Conservation (phyloP, 2,113 vertebrate genomes). For the Sinosuthora webbiana region DNA sequence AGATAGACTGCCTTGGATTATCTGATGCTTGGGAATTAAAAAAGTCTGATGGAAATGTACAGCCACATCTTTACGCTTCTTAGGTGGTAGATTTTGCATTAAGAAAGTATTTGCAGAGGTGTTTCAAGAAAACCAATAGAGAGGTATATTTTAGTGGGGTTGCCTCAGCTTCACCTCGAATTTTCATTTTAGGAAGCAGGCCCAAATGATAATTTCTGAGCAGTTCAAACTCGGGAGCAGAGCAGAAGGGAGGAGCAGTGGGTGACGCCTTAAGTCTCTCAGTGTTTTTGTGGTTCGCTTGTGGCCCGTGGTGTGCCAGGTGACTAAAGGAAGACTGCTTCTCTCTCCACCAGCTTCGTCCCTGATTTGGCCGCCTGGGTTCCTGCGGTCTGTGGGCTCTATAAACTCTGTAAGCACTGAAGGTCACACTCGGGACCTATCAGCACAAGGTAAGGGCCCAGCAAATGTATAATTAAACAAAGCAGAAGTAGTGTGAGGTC, state of each 20-base stretch:
- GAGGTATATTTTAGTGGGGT: neutral
- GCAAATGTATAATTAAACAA: accelerated
- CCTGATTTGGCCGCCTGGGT: neutral
- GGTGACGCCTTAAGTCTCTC: neutral
- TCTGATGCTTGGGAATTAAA: neutral
- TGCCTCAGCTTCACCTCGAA: neutral
- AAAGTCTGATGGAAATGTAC: neutral
- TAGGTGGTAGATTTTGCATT: neutral
- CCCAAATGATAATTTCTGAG: neutral
- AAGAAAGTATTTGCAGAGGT: neutral
- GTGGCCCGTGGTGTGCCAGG: accelerated
- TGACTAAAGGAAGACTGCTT: neutral
- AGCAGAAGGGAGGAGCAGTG: neutral
- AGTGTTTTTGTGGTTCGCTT: neutral
- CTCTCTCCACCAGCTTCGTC: neutral
- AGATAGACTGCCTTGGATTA: neutral
- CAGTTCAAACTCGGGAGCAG: neutral
- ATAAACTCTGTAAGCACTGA: neutral
- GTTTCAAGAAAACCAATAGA: neutral
- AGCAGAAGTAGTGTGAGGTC: accelerated
- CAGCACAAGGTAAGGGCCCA: neutral
- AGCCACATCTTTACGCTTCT: neutral
- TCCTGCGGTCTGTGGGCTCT: neutral
- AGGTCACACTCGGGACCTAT: neutral
- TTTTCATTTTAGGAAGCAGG: neutral